Base-by-base conservation (phyloP, 2,888 invertebrate genomes). In the Caenorhabditis sp. region DNA sequence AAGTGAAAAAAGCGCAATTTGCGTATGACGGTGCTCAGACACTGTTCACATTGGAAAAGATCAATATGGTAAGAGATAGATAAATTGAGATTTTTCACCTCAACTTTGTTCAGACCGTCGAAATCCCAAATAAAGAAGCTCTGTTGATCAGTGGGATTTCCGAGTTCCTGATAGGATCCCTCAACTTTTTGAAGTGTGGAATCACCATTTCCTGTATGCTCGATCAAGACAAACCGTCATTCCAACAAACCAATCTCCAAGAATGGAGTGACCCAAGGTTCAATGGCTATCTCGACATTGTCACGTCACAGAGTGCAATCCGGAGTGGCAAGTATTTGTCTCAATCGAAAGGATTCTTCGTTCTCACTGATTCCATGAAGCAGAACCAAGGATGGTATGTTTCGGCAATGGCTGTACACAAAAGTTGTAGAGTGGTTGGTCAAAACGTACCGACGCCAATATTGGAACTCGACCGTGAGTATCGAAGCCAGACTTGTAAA, bases 221-320 rank as follows among this genome's bases (percentile, higher is more conserved):
- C 0, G 77, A 77, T 35, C 26, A 52, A 2, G 77, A 77, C 1
- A 72, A 77, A 37, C 77, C 77, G 11, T 72, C 66, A 2, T 77
- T 77, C 32, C 20, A 37, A 32, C 72, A 72, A 24, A 55, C 72
- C 2, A 66, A 72, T 3, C 6, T 66, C 7, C 65, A 56, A 7
- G 77, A 77, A 24, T 77, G 77, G 72, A 53, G 59, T 5, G 78
- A 78, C 53, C 46, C 68, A 1, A 52, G 78, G 48, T 78, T 78
- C 32, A 59, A 70, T 30, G 53, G 37, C 1, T 78, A 78, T 46
- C 50, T 78, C 13, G 78, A 78, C 15, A 78, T 78, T 37, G 68
- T 78, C 13, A 78, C 78, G 22, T 68, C 73, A 1, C 78, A 78
- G 24, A 53, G 58, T 26, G 73, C 78, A 9, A 63, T 70, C 13